Base-by-base conservation (phyloP, 1,140 invertebrate genomes). In the Adoxophyes honmai region DNA sequence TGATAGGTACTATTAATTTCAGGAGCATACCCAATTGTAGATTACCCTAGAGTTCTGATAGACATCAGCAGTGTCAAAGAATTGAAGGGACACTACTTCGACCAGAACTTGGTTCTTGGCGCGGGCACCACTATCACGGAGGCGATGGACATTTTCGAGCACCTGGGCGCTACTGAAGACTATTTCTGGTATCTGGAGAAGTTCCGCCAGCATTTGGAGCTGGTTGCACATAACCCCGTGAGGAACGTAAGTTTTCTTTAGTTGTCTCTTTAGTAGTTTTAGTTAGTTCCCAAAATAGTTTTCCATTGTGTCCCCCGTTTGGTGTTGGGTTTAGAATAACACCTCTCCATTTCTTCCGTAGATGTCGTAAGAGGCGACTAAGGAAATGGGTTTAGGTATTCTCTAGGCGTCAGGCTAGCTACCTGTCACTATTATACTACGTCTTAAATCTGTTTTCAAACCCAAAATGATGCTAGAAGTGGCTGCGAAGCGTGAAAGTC, bases 31-130 rank as follows among this genome's bases (percentile, higher is more conserved):
- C 53, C 53, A 8, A 55, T 55, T 18, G 36, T 38, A n/a, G 28
- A 57, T 8, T 38, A 60, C 11, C 69, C 69, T 0, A 61, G 57
- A 51, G 76, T 93, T 42, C 93, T 92, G 60, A 92, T 96, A 54
- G 94, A 95, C 69, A 71, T 96, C 11, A 92, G 91, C 55, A 89
- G 88, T 15, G 88, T 96, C 6, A 53, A 81, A n/a, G 93, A 95
- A 53, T 66, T 96, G 11, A 91, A 89, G 62, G 71, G 79, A 1
- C 70, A 91, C 36, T 74, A 77, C 60, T 87, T 91, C 14, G 73
- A 78, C 28, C 57, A 81, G 10, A 70, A 67, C n/a, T 53, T 94
- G 18, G 78, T 73, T 1, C 65, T 94, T 1, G 94, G 94, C 0
- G 92, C 83, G 6, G 92, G 91, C 62, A 67, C 93, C 4, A 89